phyloP scores from a whole-genome alignment of 2,888 invertebrate species.

The Adelognathus sp. region DNA sequence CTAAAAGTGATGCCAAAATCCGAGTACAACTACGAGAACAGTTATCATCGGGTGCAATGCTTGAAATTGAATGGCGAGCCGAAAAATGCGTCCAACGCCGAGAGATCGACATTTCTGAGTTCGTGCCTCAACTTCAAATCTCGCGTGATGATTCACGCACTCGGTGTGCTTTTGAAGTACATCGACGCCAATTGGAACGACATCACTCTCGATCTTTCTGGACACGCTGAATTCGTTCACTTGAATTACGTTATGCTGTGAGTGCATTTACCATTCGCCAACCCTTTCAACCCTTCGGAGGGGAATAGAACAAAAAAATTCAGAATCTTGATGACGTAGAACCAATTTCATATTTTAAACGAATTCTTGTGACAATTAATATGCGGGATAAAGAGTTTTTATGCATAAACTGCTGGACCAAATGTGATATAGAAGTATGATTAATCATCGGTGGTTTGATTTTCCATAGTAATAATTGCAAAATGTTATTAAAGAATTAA shows the following conservation, averaged over 20 bases:
- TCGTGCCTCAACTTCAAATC: constrained; percentile 86
- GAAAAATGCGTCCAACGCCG: constrained; percentile 82
- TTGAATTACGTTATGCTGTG: constrained; percentile 86
- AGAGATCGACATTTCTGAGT: constrained; percentile 84
- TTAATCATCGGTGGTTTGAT: no score
- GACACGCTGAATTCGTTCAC: constrained; percentile 82
- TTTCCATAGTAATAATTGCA: no score
- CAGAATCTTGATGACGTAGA: background rate
- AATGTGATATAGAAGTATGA: no score
- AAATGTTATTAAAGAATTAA: no score
- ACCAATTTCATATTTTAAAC: background rate
- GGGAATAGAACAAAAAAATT: background rate
- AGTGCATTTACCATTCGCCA: constrained; percentile 71
- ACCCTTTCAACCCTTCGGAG: background rate
- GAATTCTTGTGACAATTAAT: no score
- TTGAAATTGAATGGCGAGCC: constrained; percentile 84
- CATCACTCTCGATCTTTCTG: constrained; percentile 82
- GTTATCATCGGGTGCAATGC: constrained; percentile 83
- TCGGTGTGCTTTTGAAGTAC: constrained; percentile 88
- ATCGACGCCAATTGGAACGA: constrained; percentile 86
- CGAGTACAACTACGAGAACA: constrained; percentile 85
- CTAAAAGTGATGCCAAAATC: constrained; percentile 83
- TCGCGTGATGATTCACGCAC: constrained; percentile 85
- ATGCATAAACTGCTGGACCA: no score
- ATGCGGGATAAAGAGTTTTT: no score